A percentile compares a stretch with the other conserved stretches of the same genome.
Evolutionary conservation across 2,888 invertebrate genomes (phyloP).

Genomic region (Mantis religiosa): DNA sequence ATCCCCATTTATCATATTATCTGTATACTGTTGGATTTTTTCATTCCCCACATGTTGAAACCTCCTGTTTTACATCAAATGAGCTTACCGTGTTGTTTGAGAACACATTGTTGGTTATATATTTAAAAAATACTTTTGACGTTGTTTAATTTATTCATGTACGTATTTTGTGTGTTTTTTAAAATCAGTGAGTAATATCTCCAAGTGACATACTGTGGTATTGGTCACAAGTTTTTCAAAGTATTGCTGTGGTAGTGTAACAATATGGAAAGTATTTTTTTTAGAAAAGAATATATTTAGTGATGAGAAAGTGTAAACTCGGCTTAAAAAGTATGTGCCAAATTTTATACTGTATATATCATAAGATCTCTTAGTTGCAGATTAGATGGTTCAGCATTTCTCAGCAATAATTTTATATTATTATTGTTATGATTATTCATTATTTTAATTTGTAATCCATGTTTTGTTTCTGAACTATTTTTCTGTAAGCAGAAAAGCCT

Average conservation of each 20-base stretch:
- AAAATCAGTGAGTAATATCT: background rate
- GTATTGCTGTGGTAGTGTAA: background rate
- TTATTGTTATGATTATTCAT: too few relatives aligned
- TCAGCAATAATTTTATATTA: too few relatives aligned
- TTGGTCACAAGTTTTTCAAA: background rate
- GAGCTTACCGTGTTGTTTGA: constrained; percentile 8
- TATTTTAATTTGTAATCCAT: too few relatives aligned
- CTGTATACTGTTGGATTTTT: background rate
- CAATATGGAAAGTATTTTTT: background rate
- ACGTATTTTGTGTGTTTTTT: constrained; percentile 3
- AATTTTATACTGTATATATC: background rate
- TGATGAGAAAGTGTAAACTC: background rate
- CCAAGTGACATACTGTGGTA: background rate
- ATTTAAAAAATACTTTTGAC: background rate
- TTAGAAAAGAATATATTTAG: background rate
- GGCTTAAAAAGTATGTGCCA: background rate
- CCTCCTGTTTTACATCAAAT: background rate
- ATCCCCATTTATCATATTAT: background rate
- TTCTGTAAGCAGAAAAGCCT: too few relatives aligned
- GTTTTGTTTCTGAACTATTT: too few relatives aligned
- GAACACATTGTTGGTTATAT: constrained; percentile 10
- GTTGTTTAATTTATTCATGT: constrained; percentile 6
- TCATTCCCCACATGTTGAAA: background rate
- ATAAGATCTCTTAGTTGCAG: too few relatives aligned
- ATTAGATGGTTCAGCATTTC: too few relatives aligned